Evolutionary conservation across 2,888 invertebrate species (phyloP), one percentile per base, ranked within the genome.

Genomic region (Apotomis capreana): DNA sequence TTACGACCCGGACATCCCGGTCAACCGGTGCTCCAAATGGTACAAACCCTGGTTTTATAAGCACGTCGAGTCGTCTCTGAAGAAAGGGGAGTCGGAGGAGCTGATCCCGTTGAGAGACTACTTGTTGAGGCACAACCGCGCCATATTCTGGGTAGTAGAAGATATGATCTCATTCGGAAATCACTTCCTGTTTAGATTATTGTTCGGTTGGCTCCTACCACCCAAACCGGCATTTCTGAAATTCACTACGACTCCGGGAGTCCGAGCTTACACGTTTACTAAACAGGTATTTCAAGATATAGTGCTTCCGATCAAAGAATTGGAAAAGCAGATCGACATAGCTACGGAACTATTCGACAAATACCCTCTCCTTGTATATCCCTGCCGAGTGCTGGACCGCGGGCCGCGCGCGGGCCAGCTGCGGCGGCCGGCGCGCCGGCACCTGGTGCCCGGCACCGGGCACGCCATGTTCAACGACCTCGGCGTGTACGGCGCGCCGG

Each of bases 31-130:
- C 64, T 94, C 95, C 0, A 89, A 85, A 37, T 96, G 95, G 95
- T 95, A 95, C 83, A 96, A 96, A 78, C 95, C 95, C 0, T 96
- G 96, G 96, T 96, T 95, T 82, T 96, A 95, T 78, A 95, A 95
- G 77, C 95, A 96, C 76, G 94, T 94, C 0, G 95, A 95, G 78
- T 86, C 87, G 0, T 95, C 95, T 78, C 81, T 95, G 5, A 72
- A 78, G 0, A 94, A 90, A 71, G 94, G 94, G 3, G 91, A 93
- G 78, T 87, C 90, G 8, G 94, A 94, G 12, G 95, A 95, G 78
- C 88, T 95, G 72, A 95, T 96, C 68, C 96, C 96, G 0, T 77
- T 96, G 26, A 85, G 94, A 74, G 95, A 95, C 75, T 96, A 96
- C 80, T 84, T 96, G 13, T 81, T 96, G 0, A 87, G 96, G 37